Percentiles rank a stretch among this genome's conserved stretches.
Conservation (phyloP, 1,140 invertebrate genomes). For the Planococcus citri region DNA sequence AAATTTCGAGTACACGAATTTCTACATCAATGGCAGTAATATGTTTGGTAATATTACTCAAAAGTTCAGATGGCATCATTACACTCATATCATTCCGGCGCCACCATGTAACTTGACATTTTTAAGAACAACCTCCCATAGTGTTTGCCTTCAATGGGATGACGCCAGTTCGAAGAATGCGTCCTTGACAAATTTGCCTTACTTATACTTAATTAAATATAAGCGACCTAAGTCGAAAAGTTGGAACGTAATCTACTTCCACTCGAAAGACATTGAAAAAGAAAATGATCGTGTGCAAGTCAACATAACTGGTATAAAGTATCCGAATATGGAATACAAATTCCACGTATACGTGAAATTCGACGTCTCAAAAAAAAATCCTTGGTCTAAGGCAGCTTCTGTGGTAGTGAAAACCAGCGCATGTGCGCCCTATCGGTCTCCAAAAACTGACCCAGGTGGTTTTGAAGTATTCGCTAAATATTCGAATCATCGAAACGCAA, state of each 20-base stretch:
- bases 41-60: conserved; percentile 39
- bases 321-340: conserved; percentile 52
- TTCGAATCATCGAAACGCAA: conserved; percentile 41
- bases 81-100: conserved; percentile 38
- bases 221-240: conserved; percentile 41
- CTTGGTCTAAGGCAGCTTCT: conserved; percentile 49
- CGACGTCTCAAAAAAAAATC: conserved; percentile 39
- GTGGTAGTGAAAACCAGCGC: conserved; percentile 44
- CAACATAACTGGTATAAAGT: conserved; percentile 44
- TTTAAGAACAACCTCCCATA: conserved; percentile 41
- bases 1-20: conserved; percentile 40
- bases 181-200: conserved; percentile 44
- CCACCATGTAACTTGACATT: conserved; percentile 37
- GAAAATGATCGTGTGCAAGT: no score
- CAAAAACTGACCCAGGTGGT: conserved; percentile 47
- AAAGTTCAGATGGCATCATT: conserved; percentile 45
- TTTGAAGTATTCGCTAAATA: conserved; percentile 42
- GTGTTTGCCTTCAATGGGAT: conserved; percentile 48
- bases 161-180: conserved; percentile 41
- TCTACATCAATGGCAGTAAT: conserved; percentile 42
- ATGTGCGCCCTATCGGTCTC: conserved; percentile 42
- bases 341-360: conserved; percentile 47
- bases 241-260: conserved; percentile 38
- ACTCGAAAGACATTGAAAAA: background rate
- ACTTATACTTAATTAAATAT: conserved; percentile 46